Percentiles rank a stretch among this genome's conserved stretches.
Conservation (phyloP, 2,888 invertebrate genomes). For the Camptogramma bilineatum region DNA sequence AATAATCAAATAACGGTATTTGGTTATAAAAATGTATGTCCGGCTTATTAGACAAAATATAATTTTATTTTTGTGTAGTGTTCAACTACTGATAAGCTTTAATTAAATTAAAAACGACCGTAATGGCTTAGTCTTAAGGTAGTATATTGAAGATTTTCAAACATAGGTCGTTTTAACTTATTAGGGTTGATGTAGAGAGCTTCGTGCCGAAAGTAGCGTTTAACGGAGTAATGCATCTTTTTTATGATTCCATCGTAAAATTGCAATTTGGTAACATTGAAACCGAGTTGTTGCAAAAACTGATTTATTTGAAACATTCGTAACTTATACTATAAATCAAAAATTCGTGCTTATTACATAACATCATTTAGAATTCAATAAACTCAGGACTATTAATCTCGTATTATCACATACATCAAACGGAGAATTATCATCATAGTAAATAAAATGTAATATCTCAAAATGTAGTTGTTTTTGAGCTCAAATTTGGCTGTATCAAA, state of each 20-base stretch:
- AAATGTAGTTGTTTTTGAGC: background rate
- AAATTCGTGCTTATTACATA: background rate
- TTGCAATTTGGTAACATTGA: conserved; percentile 47
- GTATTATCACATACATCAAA: background rate
- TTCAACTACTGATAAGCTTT: background rate
- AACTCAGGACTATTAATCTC: background rate
- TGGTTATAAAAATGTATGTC: background rate
- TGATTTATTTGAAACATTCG: background rate
- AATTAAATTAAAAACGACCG: conserved; percentile 3
- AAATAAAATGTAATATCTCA: background rate
- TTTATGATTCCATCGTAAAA: conserved; percentile 60
- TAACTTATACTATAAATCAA: background rate
- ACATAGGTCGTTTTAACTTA: conserved; percentile 64
- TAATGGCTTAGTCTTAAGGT: conserved; percentile 22
- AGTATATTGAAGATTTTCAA: conserved; percentile 37
- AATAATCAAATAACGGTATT: background rate
- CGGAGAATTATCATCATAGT: background rate
- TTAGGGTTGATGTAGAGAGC: conserved; percentile 69
- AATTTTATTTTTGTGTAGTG: background rate
- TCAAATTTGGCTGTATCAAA: background rate
- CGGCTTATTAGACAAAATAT: background rate
- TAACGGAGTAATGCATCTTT: conserved; percentile 75
- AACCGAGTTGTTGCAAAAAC: conserved; percentile 3
- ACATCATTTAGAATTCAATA: background rate
- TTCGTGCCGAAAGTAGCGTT: conserved; percentile 83